Base-by-base conservation (phyloP, 53 echinoderm and acorn worm species). In the Crossaster papposus region DNA sequence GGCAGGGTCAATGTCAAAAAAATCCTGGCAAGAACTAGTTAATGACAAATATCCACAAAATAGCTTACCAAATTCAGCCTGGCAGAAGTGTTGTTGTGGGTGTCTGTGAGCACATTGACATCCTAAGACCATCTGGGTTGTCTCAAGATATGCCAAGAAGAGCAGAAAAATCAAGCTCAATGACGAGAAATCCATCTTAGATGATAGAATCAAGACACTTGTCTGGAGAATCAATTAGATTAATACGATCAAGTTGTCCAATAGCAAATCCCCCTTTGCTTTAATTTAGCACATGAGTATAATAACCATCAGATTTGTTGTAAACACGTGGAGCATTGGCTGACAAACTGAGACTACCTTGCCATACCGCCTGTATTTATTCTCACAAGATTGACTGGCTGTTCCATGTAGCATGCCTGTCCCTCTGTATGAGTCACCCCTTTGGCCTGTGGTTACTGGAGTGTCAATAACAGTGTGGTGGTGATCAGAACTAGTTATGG, bases 21-120 rank as follows among this genome's bases (percentile, higher is more conserved):
- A n/a, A n/a, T n/a, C n/a, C n/a, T n/a, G n/a, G n/a, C n/a, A n/a
- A n/a, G n/a, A n/a, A n/a, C n/a, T n/a, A n/a, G n/a, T n/a, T n/a
- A n/a, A 32, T 32, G 33, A 44, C 18, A 50, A 3, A 26, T 15
- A 8, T 58, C 23, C 18, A 24, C 62, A 50, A 62, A 28, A 77
- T 50, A 1, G 80, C 95, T 97, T 88, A 97, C 97, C 97, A 81
- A 93, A 97, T 36, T 91, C 94, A 68, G 95, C 93, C 14, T 89
- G 75, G 80, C 97, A 97, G 92, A 93, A 97, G 38, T 93, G 88
- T 75, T 97, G 91, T 72, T 97, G 97, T 2, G 97, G 95, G 83
- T 97, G 97, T 23, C 89, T 86, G 14, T 91, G 91, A 44, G 90
- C 86, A 70, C 97, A 97, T 80, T 92, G 91, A 88, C 97, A 97